Conservation (phyloP, 2,113 vertebrate genomes). For the Corvus hawaiiensis region DNA sequence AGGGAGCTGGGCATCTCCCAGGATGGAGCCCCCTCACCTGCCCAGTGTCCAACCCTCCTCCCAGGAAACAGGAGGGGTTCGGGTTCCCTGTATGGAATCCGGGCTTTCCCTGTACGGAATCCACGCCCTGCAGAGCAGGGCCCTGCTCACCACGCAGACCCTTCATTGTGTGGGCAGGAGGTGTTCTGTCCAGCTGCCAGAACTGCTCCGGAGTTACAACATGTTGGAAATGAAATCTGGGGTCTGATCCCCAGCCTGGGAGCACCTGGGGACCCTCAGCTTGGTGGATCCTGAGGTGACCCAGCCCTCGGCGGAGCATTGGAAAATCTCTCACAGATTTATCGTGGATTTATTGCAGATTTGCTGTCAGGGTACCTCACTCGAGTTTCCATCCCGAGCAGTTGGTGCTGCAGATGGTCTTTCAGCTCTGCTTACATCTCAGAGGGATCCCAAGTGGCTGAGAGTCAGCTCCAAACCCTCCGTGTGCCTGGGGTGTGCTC, state of each 20-base stretch:
- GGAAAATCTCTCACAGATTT: not conserved
- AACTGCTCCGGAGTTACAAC: no score
- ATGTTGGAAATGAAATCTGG: no score
- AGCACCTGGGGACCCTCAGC: not conserved
- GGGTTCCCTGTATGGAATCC: rapidly evolving
- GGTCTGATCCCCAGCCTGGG: not conserved
- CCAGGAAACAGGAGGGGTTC: rapidly evolving
- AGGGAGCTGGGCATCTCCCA: not conserved
- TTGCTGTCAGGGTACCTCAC: not conserved
- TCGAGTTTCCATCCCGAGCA: not conserved
- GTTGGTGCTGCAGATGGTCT: not conserved
- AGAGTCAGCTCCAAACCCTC: not conserved
- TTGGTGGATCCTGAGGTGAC: not conserved
- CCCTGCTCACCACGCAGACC: rapidly evolving
- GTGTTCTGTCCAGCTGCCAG: not conserved
- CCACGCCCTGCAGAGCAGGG: rapidly evolving
- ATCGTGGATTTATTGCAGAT: not conserved
- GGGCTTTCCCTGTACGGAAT: no score
- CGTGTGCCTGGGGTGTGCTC: rapidly evolving
- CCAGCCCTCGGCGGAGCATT: rapidly evolving
- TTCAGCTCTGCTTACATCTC: not conserved
- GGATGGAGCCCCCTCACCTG: not conserved
- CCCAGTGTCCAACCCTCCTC: rapidly evolving
- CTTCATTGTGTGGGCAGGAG: rapidly evolving
- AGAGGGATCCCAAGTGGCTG: not conserved